A percentile compares a stretch with the other conserved stretches of the same genome.
These are phyloP conservation scores for Caenorhabditis latens DNA, from an alignment of 1,140 invertebrate genomes.

Conservation along the genomic window DNA sequence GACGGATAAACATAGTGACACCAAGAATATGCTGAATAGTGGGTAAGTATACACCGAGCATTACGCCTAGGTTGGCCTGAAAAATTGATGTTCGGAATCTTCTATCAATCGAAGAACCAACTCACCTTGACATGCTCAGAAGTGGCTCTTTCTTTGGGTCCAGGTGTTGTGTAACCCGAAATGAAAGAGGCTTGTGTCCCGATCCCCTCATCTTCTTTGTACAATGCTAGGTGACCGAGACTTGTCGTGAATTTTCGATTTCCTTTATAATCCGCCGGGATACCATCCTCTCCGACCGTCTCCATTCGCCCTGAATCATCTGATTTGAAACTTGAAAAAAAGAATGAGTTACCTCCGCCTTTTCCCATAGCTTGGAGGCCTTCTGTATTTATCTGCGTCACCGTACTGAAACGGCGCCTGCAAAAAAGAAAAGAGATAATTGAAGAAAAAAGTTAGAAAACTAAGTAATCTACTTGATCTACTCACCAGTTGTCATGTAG, in stretches of 20 bases:
- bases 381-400: slow-evolving; percentile 61
- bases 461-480: neutral
- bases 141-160: slow-evolving; percentile 74
- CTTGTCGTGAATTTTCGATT: slow-evolving; percentile 52
- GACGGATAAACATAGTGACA: slow-evolving; percentile 77
- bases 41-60: slow-evolving; percentile 78
- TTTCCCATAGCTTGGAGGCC: slow-evolving; percentile 54
- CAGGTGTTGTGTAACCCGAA: slow-evolving; percentile 75
- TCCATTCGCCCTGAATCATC: slow-evolving; percentile 31
- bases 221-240: slow-evolving; percentile 48
- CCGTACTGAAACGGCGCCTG: slow-evolving; percentile 62
- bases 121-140: slow-evolving; percentile 76
- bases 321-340: neutral
- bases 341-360: neutral
- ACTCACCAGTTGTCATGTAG: slow-evolving; percentile 56
- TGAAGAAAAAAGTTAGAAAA: neutral
- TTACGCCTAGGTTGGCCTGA: slow-evolving; percentile 75
- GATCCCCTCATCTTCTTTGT: slow-evolving; percentile 35
- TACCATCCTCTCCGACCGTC: slow-evolving; percentile 55
- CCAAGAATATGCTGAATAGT: slow-evolving; percentile 78
- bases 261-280: slow-evolving; percentile 46
- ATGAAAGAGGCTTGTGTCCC: slow-evolving; percentile 69
- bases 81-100: slow-evolving; percentile 46
- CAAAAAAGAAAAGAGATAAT: neutral
- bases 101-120: slow-evolving; percentile 64